Conservation (phyloP, 2,888 invertebrate genomes). For the Tetanocera ferruginea region DNA sequence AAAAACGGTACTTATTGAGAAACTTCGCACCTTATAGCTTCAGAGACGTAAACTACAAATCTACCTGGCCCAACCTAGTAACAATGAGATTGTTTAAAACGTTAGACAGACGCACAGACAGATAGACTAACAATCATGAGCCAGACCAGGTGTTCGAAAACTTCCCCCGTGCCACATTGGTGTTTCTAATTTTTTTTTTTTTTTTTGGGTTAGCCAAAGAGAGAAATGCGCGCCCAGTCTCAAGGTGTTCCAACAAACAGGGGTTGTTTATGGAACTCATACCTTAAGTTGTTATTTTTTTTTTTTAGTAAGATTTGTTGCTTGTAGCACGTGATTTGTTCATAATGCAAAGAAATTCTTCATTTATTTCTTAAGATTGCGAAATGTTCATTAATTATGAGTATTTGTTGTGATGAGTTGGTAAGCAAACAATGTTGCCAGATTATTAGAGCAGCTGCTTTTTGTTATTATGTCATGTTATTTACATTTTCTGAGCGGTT, state of each 20-base stretch:
- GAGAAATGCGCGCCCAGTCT: conserved; percentile 1
- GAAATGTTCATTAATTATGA: conserved; percentile 23
- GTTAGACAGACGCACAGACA: conserved; percentile 4
- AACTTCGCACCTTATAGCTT: conserved; percentile 13
- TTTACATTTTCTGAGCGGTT: background rate
- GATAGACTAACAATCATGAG: conserved; percentile 6
- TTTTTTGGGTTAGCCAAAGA: background rate
- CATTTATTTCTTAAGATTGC: conserved; percentile 28
- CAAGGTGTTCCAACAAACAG: conserved; percentile 22
- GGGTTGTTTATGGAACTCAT: background rate
- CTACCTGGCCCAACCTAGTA: conserved; percentile 10
- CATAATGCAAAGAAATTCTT: background rate
- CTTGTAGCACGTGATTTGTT: conserved; percentile 14
- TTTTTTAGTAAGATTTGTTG: background rate
- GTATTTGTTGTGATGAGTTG: background rate
- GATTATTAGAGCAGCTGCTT: conserved; percentile 29
- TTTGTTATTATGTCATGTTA: background rate
- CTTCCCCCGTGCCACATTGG: conserved; percentile 48
- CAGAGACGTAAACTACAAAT: background rate
- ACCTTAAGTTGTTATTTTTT: background rate
- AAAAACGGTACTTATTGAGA: background rate
- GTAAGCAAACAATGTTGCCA: conserved; percentile 27
- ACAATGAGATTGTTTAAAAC: background rate
- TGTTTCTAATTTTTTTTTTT: no score
- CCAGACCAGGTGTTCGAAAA: conserved; percentile 46